Evolutionary conservation across 2,888 invertebrate genomes (phyloP).

Genomic region (Drosophila kanekoi): DNA sequence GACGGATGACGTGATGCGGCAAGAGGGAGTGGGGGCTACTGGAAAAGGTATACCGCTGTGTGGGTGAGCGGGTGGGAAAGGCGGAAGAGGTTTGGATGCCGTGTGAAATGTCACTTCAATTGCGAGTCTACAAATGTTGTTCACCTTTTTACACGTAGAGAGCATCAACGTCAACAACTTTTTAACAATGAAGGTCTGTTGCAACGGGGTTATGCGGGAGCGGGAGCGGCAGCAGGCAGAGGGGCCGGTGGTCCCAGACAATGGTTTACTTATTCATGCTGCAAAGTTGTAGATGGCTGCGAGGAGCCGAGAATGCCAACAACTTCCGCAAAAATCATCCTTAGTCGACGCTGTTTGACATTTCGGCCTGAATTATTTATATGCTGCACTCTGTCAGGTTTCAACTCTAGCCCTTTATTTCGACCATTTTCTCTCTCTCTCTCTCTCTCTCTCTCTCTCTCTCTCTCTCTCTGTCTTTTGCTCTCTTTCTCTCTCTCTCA

Average conservation of each 20-base stretch:
- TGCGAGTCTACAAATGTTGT: constrained; percentile 78
- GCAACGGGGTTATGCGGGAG: neutral
- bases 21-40: neutral
- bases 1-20: constrained; percentile 60
- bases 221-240: neutral
- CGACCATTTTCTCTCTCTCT: neutral
- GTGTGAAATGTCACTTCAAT: constrained; percentile 78
- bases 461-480: neutral
- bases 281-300: constrained; percentile 61
- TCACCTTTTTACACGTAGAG: constrained; percentile 79
- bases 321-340: constrained; percentile 81
- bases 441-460: neutral
- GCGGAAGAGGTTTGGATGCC: constrained; percentile 3
- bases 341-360: constrained; percentile 79
- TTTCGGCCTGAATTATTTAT: constrained; percentile 80
- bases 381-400: constrained; percentile 68
- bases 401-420: constrained; percentile 4
- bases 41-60: neutral
- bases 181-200: constrained; percentile 61
- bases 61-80: neutral
- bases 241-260: constrained; percentile 52
- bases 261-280: constrained; percentile 78
- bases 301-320: constrained; percentile 38
- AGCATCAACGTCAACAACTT: constrained; percentile 81
- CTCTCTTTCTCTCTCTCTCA: neutral